Evolutionary conservation across 2,797 vertebrate genomes (phyloP).

Genomic region (Hippoglossus hippoglossus): DNA sequence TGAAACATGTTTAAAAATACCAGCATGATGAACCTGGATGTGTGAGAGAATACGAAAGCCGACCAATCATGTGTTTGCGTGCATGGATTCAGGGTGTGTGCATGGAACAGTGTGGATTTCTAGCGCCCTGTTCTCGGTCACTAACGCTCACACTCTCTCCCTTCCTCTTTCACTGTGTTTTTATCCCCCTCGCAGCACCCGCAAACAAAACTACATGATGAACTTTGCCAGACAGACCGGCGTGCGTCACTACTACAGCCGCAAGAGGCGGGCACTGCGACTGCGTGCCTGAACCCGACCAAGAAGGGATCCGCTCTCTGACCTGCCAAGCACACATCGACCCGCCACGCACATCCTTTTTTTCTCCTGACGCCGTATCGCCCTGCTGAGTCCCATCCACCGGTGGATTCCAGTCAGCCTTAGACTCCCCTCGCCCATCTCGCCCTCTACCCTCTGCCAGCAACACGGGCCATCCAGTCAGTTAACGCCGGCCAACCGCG

Average conservation of each 20-base stretch:
- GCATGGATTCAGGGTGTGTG: constrained; percentile 53
- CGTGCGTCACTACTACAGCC: constrained; percentile 97
- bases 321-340: constrained; percentile 78
- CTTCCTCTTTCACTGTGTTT: constrained; percentile 63
- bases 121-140: constrained; percentile 3
- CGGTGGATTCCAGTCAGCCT: constrained; percentile 79
- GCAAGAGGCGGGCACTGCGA: constrained; percentile 96
- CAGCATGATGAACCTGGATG: constrained; percentile 62
- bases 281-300: constrained; percentile 86
- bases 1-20: constrained; percentile 43
- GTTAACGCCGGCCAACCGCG: constrained; percentile 72
- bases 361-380: constrained; percentile 67
- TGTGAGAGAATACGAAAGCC: constrained; percentile 44
- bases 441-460: constrained; percentile 55
- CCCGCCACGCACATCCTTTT: constrained; percentile 61
- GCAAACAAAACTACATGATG: constrained; percentile 99
- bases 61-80: constrained; percentile 27
- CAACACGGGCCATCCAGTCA: constrained; percentile 67
- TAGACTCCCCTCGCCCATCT: constrained; percentile 63
- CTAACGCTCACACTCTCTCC: constrained; percentile 51
- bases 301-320: constrained; percentile 62
- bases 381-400: constrained; percentile 71
- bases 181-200: constrained; percentile 90
- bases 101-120: constrained; percentile 38
- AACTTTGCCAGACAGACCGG: constrained; percentile 99